A percentile compares a stretch with the other conserved stretches of the same genome.
Evolutionary conservation across 2,113 vertebrate genomes (phyloP).

Genomic region (Regulus satrapa): DNA sequence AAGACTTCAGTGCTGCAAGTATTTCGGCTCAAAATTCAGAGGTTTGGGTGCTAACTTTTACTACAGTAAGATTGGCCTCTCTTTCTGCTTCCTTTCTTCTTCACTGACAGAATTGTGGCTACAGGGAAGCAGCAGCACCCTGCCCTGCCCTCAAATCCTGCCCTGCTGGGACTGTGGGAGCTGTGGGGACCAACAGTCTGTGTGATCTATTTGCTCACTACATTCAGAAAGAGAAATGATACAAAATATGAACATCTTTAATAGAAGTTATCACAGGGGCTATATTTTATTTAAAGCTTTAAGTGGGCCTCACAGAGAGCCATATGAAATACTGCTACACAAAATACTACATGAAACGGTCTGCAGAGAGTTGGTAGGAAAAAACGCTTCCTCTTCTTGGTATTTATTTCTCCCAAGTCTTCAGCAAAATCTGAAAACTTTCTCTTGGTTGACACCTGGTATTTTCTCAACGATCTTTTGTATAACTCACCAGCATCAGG

Average conservation of each 20-base stretch:
- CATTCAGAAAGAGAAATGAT: background rate
- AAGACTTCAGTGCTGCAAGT: background rate
- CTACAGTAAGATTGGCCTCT: background rate
- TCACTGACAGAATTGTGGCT: fast-evolving
- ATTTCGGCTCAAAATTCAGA: background rate
- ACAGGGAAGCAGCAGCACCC: background rate
- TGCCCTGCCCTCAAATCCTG: background rate
- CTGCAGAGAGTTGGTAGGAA: background rate
- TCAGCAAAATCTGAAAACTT: background rate
- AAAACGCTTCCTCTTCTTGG: background rate
- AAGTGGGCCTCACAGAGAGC: background rate
- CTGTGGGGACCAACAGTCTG: background rate
- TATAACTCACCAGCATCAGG: background rate
- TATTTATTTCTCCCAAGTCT: background rate
- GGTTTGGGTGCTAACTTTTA: background rate
- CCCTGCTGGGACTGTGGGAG: background rate
- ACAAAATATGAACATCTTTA: background rate
- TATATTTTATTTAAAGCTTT: background rate
- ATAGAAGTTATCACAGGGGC: background rate
- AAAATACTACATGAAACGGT: background rate
- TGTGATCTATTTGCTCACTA: background rate
- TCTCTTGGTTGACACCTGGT: background rate
- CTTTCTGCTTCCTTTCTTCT: background rate
- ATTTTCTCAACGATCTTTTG: background rate
- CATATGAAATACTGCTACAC: background rate